Conservation (phyloP, 2,797 vertebrate species). For the Sebastes trivittatus region DNA sequence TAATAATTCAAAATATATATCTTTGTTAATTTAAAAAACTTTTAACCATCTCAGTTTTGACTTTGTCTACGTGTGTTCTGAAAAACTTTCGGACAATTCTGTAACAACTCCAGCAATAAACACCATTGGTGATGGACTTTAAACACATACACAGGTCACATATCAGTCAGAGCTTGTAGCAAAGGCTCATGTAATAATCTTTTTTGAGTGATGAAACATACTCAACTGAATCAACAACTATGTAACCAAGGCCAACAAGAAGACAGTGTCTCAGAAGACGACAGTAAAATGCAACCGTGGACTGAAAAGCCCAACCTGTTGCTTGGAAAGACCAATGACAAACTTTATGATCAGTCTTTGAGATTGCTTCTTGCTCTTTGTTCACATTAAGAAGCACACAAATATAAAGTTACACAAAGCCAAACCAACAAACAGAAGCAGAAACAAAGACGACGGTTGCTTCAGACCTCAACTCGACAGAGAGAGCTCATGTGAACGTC, state of each 20-base stretch:
- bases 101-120: background rate
- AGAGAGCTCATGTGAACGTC: background rate
- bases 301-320: background rate
- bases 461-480: background rate
- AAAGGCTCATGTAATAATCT: background rate
- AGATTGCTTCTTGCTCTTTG: background rate
- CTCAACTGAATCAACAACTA: background rate
- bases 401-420: background rate
- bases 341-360: background rate
- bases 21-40: background rate
- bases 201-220: background rate
- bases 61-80: background rate
- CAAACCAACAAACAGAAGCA: background rate
- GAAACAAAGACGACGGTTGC: too few relatives aligned
- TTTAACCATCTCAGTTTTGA: background rate
- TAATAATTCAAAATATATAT: background rate
- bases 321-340: background rate
- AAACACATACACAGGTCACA: background rate
- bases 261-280: background rate
- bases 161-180: background rate
- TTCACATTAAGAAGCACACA: background rate
- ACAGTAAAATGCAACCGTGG: background rate
- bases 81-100: background rate
- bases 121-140: background rate
- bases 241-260: background rate